Evolutionary conservation across 2,888 invertebrate species (phyloP), one percentile per base, ranked within the genome.

Genomic region (Thereva unica): DNA sequence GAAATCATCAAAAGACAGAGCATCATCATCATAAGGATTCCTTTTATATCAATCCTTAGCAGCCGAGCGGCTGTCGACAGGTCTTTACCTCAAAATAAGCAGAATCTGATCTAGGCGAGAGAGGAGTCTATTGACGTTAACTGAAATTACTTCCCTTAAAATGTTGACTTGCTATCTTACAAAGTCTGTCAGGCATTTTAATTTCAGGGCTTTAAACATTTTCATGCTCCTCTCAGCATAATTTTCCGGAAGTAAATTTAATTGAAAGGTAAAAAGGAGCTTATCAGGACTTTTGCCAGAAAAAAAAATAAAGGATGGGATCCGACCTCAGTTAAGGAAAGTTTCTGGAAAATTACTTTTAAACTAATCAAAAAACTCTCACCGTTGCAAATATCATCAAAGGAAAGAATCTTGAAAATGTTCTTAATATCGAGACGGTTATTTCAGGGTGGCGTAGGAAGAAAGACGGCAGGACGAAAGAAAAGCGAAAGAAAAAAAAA

Each of bases 311-410:
- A 23, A 23, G 23, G 23, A 23, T 23, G 23, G 47, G 59, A 59
- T 59, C 35, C 45, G 37, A 57, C 57, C 35, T 23, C 10, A 38
- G 37, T 37, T 34, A 47, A 37, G 35, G 41, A 59, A 59, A 52
- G 8, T 5, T 35, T 59, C 23, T 10, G 12, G 49, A 38, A 45
- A 59, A 59, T 59, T 38, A 59, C 59, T 59, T 59, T 59, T 59
- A 59, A 59, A 59, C 59, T 59, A 59, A 59, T 59, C 59, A 59
- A 59, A 59, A 49, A 59, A 45, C 37, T 44, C 47, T 59, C 23
- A 9, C 40, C 23, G 10, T 44, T 47, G 23, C 47, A 47, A 10
- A 35, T 4, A 38, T 35, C 47, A 6, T 37, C 12, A 59, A 45
- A 12, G 40, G 59, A 49, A 59, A 59, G 59, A 59, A 59, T 45